Base-by-base conservation (phyloP, 2,797 vertebrate species). In the Coregonus sp. region DNA sequence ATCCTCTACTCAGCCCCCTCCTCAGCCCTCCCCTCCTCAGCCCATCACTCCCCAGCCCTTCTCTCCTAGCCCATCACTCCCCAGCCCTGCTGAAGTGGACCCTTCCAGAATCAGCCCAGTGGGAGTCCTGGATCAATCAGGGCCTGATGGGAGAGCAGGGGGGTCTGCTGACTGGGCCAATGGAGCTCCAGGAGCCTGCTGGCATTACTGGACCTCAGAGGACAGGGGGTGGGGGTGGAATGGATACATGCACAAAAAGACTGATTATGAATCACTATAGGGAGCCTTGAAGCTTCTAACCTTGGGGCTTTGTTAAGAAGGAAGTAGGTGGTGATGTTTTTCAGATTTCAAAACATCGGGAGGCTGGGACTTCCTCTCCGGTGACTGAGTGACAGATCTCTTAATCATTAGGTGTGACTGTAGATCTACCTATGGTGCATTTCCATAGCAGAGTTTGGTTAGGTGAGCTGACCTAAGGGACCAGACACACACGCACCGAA, bases 81-180 rank as follows among this genome's bases (percentile, higher is more conserved):
- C 40, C 40, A 47, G 40, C 9, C 2, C 40, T 47, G 40, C 40
- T 47, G 40, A 47, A 47, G 40, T 47, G 40, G 40, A 47, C 40
- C 40, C 9, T 9, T 47, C 40, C 40, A 76, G n/a, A 75, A 59
- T 12, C 20, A 14, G 47, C 16, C 61, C 51, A 63, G 51, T 47
- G 37, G 37, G 70, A 72, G 63, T 68, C 20, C 25, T 33, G 33
- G 61, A 71, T 54, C 37, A 59, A 70, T 75, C 59, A 67, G 71
- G 25, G 66, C 12, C 66, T 59, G 61, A 33, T 51, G 56, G 29
- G 66, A 33, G 72, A 40, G 50, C 12, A 71, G 37, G 20, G 61
- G 52, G 67, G 68, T 73, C 37, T 68, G 37, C 68, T 61, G 29
- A 80, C 73, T 33, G 11, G 54, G 14, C 50, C 12, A 68, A 33